Conservation (phyloP, 2,113 vertebrate genomes). For the Thermophis baileyi region DNA sequence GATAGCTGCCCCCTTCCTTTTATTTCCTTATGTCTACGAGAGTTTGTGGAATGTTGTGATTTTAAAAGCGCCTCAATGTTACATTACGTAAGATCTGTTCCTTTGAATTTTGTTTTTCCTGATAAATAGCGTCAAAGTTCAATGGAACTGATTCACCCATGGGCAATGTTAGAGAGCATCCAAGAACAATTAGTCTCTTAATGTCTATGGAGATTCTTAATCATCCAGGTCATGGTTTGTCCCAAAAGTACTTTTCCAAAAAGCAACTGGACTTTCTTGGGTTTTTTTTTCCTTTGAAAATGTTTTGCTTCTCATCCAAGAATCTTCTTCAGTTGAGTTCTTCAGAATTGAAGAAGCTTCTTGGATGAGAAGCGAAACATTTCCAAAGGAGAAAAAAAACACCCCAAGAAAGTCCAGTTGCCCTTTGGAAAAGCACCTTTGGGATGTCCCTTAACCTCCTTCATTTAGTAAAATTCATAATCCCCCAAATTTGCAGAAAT, state of each 20-base stretch:
- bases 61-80: constrained; percentile 17
- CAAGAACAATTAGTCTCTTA: constrained; percentile 47
- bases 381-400: not conserved
- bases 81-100: constrained; percentile 42
- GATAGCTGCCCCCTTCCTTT: not conserved
- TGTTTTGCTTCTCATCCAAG: not conserved
- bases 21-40: not conserved
- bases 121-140: not conserved
- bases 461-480: constrained; percentile 23
- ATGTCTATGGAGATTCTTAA: not conserved
- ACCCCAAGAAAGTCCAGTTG: not conserved
- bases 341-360: not conserved
- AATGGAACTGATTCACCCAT: constrained; percentile 20
- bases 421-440: not conserved
- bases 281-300: not conserved
- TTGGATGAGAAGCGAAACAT: not conserved
- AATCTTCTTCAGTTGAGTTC: not conserved
- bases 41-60: not conserved
- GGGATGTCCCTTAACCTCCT: constrained; percentile 17
- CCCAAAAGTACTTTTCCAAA: not conserved
- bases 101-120: not conserved
- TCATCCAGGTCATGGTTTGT: not conserved
- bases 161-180: constrained; percentile 37
- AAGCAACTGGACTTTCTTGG: not conserved
- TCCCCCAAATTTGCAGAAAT: constrained; percentile 34